phyloP scores from a whole-genome alignment of 2,797 vertebrate genomes.

The Spinus pinus region DNA sequence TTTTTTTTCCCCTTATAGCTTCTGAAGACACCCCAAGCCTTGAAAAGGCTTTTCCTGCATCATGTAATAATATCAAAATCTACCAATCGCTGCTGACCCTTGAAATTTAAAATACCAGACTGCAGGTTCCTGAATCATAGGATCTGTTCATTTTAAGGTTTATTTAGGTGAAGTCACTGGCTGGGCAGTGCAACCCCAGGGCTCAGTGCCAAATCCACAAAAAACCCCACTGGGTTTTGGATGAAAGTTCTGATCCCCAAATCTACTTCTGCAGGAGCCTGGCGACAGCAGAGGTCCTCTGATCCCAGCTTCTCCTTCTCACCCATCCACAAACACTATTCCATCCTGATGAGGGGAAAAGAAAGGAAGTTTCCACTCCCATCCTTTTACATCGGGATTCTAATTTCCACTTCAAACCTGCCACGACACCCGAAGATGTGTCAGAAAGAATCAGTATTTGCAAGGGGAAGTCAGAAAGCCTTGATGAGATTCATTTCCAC shows the following conservation, averaged over 20 bases:
- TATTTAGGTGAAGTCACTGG: conserved; percentile 14
- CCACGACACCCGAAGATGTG: rapidly evolving
- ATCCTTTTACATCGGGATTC: not conserved
- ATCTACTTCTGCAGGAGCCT: not conserved
- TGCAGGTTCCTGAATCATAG: not conserved
- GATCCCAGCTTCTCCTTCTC: not conserved
- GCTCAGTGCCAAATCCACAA: not conserved
- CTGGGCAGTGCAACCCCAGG: not conserved
- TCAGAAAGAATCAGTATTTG: not conserved
- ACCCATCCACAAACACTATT: not conserved
- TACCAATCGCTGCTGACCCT: not conserved
- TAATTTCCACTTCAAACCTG: conserved; percentile 4
- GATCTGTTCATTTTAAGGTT: not conserved
- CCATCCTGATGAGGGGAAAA: not conserved
- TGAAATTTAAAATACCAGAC: not conserved
- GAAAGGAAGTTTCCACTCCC: not conserved
- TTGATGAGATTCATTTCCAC: not conserved
- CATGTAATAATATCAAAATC: not conserved
- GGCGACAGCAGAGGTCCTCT: not conserved
- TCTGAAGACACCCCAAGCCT: not conserved
- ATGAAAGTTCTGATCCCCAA: not conserved
- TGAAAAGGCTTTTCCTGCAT: not conserved
- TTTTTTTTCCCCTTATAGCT: not conserved
- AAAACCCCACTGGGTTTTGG: not conserved
- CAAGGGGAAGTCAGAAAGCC: not conserved